phyloP scores from a whole-genome alignment of 1,140 invertebrate species.

The Bombus pyrosoma region DNA sequence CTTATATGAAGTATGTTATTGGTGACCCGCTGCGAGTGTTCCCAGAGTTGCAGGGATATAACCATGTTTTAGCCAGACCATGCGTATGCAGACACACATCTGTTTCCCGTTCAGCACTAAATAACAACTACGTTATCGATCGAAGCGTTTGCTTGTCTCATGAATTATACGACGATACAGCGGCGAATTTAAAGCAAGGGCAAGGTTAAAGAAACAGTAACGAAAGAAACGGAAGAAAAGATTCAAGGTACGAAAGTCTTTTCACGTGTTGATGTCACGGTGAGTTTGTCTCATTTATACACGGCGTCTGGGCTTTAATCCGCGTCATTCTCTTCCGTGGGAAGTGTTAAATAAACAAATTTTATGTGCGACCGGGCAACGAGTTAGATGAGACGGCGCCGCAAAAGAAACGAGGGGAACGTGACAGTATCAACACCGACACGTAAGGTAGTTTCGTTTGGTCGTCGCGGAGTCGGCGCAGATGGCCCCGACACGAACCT shows the following conservation, averaged over 20 bases:
- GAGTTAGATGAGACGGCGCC: not conserved
- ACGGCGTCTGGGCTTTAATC: not conserved
- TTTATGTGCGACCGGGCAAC: constrained; percentile 12
- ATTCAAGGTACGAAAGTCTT: not conserved
- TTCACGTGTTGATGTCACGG: constrained; percentile 1
- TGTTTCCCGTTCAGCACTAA: not conserved
- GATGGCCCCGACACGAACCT: constrained; percentile 35
- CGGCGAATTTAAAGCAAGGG: not conserved
- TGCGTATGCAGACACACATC: not conserved
- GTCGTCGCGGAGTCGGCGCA: constrained; percentile 24
- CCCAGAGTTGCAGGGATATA: not conserved
- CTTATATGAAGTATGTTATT: not conserved
- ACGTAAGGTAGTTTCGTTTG: not conserved
- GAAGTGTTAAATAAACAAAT: constrained; percentile 66
- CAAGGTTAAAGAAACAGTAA: not conserved
- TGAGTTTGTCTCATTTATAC: not conserved
- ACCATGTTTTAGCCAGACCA: not conserved
- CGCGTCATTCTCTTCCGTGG: constrained; percentile 31
- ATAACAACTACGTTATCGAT: not conserved
- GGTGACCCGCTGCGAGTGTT: not conserved
- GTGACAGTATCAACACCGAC: constrained; percentile 30
- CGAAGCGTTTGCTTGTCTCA: not conserved
- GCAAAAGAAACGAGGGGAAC: constrained; percentile 20
- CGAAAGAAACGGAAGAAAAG: not conserved
- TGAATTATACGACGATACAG: not conserved